These are phyloP conservation scores for Marisa cornuarietis DNA, from an alignment of 1,140 invertebrate genomes.

Conservation along the genomic window DNA sequence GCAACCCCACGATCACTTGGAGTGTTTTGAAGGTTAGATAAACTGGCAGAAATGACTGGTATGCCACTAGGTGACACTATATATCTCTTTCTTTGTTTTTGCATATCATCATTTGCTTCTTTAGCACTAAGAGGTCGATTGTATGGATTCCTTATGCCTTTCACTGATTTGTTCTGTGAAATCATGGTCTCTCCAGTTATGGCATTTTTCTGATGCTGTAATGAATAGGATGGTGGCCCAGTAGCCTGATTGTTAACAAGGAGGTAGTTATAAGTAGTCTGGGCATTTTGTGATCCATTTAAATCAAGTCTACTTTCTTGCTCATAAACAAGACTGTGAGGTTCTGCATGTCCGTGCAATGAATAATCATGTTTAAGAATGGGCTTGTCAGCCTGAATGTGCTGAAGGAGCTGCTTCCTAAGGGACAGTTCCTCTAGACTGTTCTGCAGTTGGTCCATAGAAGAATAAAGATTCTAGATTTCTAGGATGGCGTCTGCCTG, in stretches of 20 bases:
- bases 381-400: conserved; percentile 56
- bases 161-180: neutral
- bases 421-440: conserved; percentile 54
- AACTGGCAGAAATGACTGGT: neutral
- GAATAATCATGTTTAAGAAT: conserved; percentile 56
- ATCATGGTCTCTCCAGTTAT: no score
- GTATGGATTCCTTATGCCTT: conserved; percentile 45
- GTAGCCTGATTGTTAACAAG: no score
- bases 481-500: no score
- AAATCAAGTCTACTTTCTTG: neutral
- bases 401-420: conserved; percentile 57
- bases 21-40: no score
- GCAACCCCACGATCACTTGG: no score
- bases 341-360: conserved; percentile 42
- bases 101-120: conserved; percentile 52
- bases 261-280: no score
- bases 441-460: conserved; percentile 43
- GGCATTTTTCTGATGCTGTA: no score
- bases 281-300: no score
- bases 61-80: conserved; percentile 28
- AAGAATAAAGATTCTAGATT: no score
- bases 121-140: conserved; percentile 58
- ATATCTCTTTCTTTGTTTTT: conserved; percentile 34
- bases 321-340: conserved; percentile 40
- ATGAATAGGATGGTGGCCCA: no score